Base-by-base conservation (phyloP, 2,113 vertebrate species). In the Datnioides undecimradiatus region DNA sequence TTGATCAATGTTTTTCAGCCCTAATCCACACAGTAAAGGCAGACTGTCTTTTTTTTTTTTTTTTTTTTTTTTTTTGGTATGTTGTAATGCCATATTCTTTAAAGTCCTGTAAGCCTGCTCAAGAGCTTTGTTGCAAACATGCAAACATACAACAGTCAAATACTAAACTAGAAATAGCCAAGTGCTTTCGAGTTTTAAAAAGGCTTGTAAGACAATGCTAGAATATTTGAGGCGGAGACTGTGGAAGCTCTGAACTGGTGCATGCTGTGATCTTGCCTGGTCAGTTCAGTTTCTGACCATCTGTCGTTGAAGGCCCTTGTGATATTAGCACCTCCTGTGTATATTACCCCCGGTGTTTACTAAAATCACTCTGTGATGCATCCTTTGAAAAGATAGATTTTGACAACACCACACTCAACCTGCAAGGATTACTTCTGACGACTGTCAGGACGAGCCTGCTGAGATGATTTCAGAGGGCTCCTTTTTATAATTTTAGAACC, bases 381-480 rank as follows among this genome's bases (percentile, higher is more conserved):
- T 72, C 52, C 72, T 88, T 81, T 76, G 49, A 79, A 62, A 46
- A 85, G 51, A 90, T 90, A 54, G 52, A 64, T 67, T 89, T 86
- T 85, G 73, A 91, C 83, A 84, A 73, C 57, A 68, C 62, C 81
- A 69, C 86, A 82, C 51, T 76, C 71, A 67, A 83, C 76, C 79
- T 83, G 75, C 55, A 65, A 69, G 63, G 81, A 89, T 77, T 73
- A 83, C 45, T 38, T 78, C 73, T 78, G 80, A 87, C 40, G 46
- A 68, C 62, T 70, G 80, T 66, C 74, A 74, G 55, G 36, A 77
- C 57, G 34, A 84, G 62, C 54, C 64, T 80, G 71, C 67, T 73
- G 43, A 78, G 80, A 75, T 68, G 49, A 71, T 79, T 79, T 83
- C 72, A 49, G 29, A 63, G n/a, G 41, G 41, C 7, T 84, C 13